A percentile compares a stretch with the other conserved stretches of the same genome.
Evolutionary conservation across 2,113 vertebrate species (phyloP).

Genomic region (Benitochromis conjunctus): DNA sequence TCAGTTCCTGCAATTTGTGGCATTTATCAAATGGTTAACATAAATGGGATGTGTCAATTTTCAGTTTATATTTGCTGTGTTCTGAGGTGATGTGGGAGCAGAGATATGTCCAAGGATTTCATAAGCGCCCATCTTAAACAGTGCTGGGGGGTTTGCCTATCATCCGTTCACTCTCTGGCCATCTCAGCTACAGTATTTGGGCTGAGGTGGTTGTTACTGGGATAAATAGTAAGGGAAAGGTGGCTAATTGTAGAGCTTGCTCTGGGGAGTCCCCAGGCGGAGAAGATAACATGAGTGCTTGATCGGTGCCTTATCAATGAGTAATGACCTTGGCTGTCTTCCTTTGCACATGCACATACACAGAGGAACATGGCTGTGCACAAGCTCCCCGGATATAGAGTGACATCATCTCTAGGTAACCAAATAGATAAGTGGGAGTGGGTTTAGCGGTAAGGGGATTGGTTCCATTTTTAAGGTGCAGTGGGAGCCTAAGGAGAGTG

Average conservation of each 20-base stretch:
- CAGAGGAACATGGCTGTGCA: neutral
- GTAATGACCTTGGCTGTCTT: slow-evolving; percentile 56
- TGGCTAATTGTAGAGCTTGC: slow-evolving; percentile 62
- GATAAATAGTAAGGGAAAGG: slow-evolving; percentile 27
- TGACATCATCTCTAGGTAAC: slow-evolving; percentile 50
- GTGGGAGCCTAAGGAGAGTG: slow-evolving; percentile 9
- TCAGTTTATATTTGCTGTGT: neutral
- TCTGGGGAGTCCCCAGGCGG: slow-evolving; percentile 44
- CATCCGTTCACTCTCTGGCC: slow-evolving; percentile 1
- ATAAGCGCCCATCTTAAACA: slow-evolving; percentile 5
- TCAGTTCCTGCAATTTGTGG: neutral
- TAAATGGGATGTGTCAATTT: neutral
- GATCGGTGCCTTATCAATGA: slow-evolving; percentile 57
- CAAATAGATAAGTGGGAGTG: slow-evolving; percentile 39
- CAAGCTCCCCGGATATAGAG: neutral
- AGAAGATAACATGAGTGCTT: slow-evolving; percentile 50
- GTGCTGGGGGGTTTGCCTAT: neutral
- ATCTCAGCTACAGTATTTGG: neutral
- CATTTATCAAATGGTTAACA: neutral
- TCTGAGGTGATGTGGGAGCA: neutral
- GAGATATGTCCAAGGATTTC: slow-evolving; percentile 1
- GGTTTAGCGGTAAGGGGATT: neutral
- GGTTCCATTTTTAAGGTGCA: slow-evolving; percentile 29
- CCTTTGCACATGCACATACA: neutral
- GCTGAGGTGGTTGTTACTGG: slow-evolving; percentile 24